Conservation (phyloP, 2,888 invertebrate genomes). For the Oxyteleia sp. region DNA sequence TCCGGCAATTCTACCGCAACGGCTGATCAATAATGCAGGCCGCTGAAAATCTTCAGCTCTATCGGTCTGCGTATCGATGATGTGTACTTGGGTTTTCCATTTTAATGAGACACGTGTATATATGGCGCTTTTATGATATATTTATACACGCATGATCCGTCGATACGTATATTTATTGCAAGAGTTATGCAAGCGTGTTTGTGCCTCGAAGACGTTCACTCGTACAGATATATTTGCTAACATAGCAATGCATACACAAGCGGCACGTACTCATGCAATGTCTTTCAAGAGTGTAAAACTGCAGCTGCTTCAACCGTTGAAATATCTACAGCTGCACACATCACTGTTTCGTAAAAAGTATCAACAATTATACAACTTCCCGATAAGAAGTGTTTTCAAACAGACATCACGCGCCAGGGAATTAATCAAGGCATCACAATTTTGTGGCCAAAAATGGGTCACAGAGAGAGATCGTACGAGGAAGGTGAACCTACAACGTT, state of each 20-base stretch:
- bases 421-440: slow-evolving; percentile 61
- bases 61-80: neutral
- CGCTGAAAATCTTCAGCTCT: slow-evolving; percentile 32
- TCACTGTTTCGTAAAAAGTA: slow-evolving; percentile 69
- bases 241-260: slow-evolving; percentile 58
- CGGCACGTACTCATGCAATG: slow-evolving; percentile 66
- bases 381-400: slow-evolving; percentile 68
- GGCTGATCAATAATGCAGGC: slow-evolving; percentile 32
- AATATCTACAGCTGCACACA: slow-evolving; percentile 71
- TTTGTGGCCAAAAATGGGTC: slow-evolving; percentile 50
- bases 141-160: slow-evolving; percentile 2
- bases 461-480: slow-evolving; percentile 27
- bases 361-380: slow-evolving; percentile 72
- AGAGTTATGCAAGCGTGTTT: slow-evolving; percentile 25
- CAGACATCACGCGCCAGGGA: slow-evolving; percentile 40
- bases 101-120: slow-evolving; percentile 1
- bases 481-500: neutral
- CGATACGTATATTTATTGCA: slow-evolving; percentile 25
- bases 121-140: neutral
- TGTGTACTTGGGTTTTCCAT: neutral
- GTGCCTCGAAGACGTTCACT: slow-evolving; percentile 37
- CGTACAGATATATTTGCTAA: slow-evolving; percentile 49
- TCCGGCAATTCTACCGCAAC: slow-evolving; percentile 24
- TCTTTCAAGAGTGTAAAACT: slow-evolving; percentile 65
- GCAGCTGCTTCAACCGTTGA: slow-evolving; percentile 74